Base-by-base conservation (phyloP, 2,113 vertebrate genomes). In the Jaculus jaculus region DNA sequence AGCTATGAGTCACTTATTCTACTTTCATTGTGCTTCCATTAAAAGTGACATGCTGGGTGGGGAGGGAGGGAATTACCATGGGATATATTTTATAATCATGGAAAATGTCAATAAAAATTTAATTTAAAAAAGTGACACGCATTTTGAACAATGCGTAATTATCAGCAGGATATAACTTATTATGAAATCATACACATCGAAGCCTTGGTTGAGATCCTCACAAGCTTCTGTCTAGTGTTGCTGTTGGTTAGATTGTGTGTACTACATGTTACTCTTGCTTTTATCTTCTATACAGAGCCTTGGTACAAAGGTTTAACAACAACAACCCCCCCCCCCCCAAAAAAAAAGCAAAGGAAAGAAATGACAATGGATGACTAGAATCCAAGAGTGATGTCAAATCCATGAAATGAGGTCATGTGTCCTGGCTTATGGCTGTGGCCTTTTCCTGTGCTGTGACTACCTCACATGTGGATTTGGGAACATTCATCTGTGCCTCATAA, bases 11-110 rank as follows among this genome's bases (percentile, higher is more conserved):
- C 21, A 75, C 92, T 94, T 47, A 7, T 82, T 88, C 18, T 34
- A 65, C 65, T 88, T 95, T 93, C 65, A 69, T 84, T 93, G 21
- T 89, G 30, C 65, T 95, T 87, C 30, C 32, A 58, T 89, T 94
- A 51, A 82, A 80, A 87, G 66, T 93, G 82, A 13, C 21, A 11
- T 88, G n/a, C n/a, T n/a, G n/a, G n/a, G n/a, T n/a, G n/a, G n/a
- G n/a, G n/a, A n/a, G n/a, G n/a, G n/a, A n/a, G n/a, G n/a, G n/a
- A n/a, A n/a, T n/a, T n/a, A n/a, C n/a, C n/a, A n/a, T n/a, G n/a
- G n/a, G n/a, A n/a, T n/a, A n/a, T n/a, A n/a, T n/a, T n/a, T n/a
- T n/a, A n/a, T n/a, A n/a, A n/a, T n/a, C n/a, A n/a, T n/a, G n/a
- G n/a, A n/a, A n/a, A n/a, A n/a, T n/a, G n/a, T n/a, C n/a, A n/a